Percentiles rank a stretch among this genome's conserved stretches.
phyloP scores from a whole-genome alignment of 2,113 vertebrate species.

The Dendrocopos noguchii region DNA sequence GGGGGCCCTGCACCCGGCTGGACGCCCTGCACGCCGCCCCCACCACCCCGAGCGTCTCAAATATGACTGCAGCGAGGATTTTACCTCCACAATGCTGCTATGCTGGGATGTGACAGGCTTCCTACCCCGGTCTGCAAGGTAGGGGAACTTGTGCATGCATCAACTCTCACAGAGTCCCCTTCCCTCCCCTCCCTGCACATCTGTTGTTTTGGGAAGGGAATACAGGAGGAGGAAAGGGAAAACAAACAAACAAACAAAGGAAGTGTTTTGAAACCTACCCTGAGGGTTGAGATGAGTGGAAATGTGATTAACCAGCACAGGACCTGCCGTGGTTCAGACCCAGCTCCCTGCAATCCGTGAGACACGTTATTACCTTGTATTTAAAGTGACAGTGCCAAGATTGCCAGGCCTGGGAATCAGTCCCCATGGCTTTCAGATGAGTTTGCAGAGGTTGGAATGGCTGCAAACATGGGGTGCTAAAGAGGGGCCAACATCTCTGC shows the following conservation, averaged over 20 bases:
- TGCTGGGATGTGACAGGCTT: conserved; percentile 40
- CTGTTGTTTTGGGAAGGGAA: neutral
- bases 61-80: conserved; percentile 41
- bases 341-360: neutral
- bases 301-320: neutral
- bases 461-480: neutral
- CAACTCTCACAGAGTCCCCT: neutral
- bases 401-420: neutral
- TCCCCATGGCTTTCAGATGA: neutral
- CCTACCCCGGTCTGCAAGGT: conserved; percentile 47
- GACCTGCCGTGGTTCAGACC: neutral
- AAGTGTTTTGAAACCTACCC: neutral
- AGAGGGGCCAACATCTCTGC: neutral
- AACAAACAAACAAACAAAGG: too few species aligned
- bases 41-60: neutral
- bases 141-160: neutral
- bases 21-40: neutral
- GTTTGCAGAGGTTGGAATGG: neutral
- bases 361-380: neutral
- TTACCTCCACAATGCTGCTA: conserved; percentile 30
- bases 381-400: conserved; percentile 24
- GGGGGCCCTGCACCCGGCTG: neutral
- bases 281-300: neutral
- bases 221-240: neutral
- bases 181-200: neutral